These are phyloP conservation scores for Gadopsis marmoratus DNA, from an alignment of 2,797 vertebrate genomes.

Conservation along the genomic window DNA sequence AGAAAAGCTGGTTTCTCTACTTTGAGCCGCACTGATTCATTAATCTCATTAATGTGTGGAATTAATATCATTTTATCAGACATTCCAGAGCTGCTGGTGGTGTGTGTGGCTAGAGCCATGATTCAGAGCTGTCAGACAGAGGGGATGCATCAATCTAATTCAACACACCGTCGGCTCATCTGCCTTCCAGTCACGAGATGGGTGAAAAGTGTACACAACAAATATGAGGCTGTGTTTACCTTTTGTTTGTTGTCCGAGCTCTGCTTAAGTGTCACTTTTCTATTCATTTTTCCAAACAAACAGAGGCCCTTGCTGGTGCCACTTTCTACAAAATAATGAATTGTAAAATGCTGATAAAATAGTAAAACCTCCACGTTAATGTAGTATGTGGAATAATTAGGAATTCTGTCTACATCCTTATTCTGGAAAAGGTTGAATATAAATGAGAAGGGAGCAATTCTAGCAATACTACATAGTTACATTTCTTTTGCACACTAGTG, in stretches of 20 bases:
- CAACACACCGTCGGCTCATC: constrained; percentile 85
- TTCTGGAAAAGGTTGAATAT: neutral
- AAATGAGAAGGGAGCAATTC: neutral
- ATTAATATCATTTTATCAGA: constrained; percentile 99
- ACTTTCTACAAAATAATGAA: constrained; percentile 6
- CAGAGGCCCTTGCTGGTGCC: constrained; percentile 76
- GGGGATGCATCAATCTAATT: constrained; percentile 92
- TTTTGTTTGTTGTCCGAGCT: constrained; percentile 88
- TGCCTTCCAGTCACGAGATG: constrained; percentile 84
- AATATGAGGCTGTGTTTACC: constrained; percentile 62
- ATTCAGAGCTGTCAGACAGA: constrained; percentile 89
- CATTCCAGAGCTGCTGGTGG: constrained; percentile 94
- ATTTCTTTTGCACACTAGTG: neutral
- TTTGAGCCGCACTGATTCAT: constrained; percentile 91
- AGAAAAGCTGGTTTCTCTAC: constrained; percentile 87
- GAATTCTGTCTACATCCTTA: constrained; percentile 1
- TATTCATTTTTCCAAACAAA: constrained; percentile 81
- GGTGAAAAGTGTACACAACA: constrained; percentile 77
- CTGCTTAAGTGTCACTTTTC: constrained; percentile 81
- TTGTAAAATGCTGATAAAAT: constrained; percentile 58
- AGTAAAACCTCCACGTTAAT: constrained; percentile 47
- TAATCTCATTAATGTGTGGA: constrained; percentile 98
- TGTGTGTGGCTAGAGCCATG: constrained; percentile 90
- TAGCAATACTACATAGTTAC: neutral
- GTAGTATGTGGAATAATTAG: constrained; percentile 52